These are phyloP conservation scores for Calameuta idolon DNA, from an alignment of 2,888 invertebrate species.

Conservation along the genomic window DNA sequence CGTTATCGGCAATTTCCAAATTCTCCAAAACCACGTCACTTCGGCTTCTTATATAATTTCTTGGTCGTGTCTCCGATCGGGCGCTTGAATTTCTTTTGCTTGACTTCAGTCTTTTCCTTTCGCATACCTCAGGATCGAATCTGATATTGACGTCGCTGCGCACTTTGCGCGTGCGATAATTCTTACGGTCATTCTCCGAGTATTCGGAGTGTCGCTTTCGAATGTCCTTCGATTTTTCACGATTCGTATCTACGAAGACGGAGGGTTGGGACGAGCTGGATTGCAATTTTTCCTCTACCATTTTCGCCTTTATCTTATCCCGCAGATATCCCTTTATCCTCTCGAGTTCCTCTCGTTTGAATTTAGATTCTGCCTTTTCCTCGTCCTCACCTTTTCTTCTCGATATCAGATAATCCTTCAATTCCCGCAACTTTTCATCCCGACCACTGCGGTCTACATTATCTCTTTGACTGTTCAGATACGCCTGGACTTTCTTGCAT, in stretches of 20 bases:
- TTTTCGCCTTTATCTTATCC: slow-evolving; percentile 47
- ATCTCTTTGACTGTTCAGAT: slow-evolving; percentile 28
- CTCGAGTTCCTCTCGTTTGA: slow-evolving; percentile 37
- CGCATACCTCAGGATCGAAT: slow-evolving; percentile 35
- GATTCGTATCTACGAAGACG: slow-evolving; percentile 10
- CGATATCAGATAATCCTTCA: slow-evolving; percentile 20
- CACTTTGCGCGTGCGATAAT: slow-evolving; percentile 49
- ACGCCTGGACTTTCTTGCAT: slow-evolving; percentile 49
- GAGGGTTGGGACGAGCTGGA: not conserved
- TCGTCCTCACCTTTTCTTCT: slow-evolving; percentile 4
- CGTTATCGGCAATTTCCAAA: slow-evolving; percentile 22
- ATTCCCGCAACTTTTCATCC: slow-evolving; percentile 14
- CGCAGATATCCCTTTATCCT: slow-evolving; percentile 45
- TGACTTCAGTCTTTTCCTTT: slow-evolving; percentile 26
- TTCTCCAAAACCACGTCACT: slow-evolving; percentile 28
- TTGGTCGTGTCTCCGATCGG: slow-evolving; percentile 17
- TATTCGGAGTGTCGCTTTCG: slow-evolving; percentile 46
- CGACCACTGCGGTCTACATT: not conserved
- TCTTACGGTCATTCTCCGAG: slow-evolving; percentile 25
- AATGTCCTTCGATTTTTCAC: slow-evolving; percentile 30
- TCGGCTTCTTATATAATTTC: slow-evolving; percentile 26
- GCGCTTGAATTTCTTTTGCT: slow-evolving; percentile 13
- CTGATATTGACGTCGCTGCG: slow-evolving; percentile 52
- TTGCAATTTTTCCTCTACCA: slow-evolving; percentile 41
- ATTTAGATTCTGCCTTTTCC: not conserved